Conservation (phyloP, 2,888 invertebrate species). For the Napeogenes inachia region DNA sequence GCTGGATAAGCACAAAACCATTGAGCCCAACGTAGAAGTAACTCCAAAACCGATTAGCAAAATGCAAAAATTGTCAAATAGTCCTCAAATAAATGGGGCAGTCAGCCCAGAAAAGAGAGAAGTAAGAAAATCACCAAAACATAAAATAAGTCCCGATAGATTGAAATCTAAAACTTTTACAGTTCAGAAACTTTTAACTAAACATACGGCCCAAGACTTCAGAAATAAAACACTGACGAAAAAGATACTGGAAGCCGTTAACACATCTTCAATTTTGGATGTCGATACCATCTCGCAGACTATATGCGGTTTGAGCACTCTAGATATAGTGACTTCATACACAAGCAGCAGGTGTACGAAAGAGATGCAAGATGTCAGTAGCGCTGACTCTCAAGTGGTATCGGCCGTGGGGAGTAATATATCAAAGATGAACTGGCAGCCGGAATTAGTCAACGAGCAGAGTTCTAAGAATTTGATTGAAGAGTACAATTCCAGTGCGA, state of each 20-base stretch:
- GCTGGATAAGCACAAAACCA: constrained; percentile 23
- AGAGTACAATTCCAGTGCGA: constrained; percentile 42
- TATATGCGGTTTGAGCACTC: constrained; percentile 25
- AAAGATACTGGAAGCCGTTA: constrained; percentile 14
- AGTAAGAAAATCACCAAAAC: constrained; percentile 19
- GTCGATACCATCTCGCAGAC: constrained; percentile 20
- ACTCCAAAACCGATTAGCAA: constrained; percentile 58
- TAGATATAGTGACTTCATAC: constrained; percentile 40
- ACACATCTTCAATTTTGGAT: constrained; percentile 16
- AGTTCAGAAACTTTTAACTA: constrained; percentile 45
- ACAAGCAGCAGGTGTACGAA: constrained; percentile 44
- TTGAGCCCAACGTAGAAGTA: constrained; percentile 33
- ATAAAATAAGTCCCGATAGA: constrained; percentile 25
- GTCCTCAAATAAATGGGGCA: constrained; percentile 28
- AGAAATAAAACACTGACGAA: constrained; percentile 1
- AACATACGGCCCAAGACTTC: constrained; percentile 24
- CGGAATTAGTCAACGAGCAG: constrained; percentile 30
- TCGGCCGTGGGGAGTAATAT: constrained; percentile 20
- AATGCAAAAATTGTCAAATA: constrained; percentile 50
- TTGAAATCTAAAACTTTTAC: constrained; percentile 32
- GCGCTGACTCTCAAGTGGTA: constrained; percentile 17
- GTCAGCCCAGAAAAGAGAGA: constrained; percentile 4
- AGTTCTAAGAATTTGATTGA: constrained; percentile 32
- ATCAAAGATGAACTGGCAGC: constrained; percentile 36
- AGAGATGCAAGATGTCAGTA: constrained; percentile 19